Evolutionary conservation across 2,888 invertebrate genomes (phyloP), one percentile per base, ranked within the genome.

Genomic region (Argyresthia albistria): DNA sequence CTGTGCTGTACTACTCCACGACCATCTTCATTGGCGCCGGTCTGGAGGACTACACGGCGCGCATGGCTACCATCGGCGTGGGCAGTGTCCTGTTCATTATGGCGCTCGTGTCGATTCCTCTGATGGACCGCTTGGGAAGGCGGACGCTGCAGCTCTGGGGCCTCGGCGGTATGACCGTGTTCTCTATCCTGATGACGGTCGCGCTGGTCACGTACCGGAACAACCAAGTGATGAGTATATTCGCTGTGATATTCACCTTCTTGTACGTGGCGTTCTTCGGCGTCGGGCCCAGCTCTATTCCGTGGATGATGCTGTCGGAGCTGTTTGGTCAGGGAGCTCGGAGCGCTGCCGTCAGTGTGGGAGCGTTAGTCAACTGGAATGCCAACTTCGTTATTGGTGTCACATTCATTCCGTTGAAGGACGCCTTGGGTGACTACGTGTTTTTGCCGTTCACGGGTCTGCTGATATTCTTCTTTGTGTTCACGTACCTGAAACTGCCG

Each of bases 81-180:
- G 93, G 93, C 42, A 90, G 90, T 51, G 91, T 93, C 55, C 89
- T 93, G 82, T 91, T 93, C 42, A 72, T 90, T 50, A 93, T 93
- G 93, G 93, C 93, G 4, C 70, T 93, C n/a, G 90, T 93, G 7
- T 92, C 93, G 8, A 91, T 93, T 56, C 92, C 92, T n/a, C 69
- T 93, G 59, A 93, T 93, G 91, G 93, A 93, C 68, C 83, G 91
- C 14, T 83, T 91, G 45, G 93, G 93, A 10, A 79, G 93, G 56
- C 87, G 93, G 51, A 92, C 92, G 0, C 78, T 93, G 49, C 93
- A 93, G 69, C 81, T 93, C 35, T 88, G 88, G 51, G 93, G 93
- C 48, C 89, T 93, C 1, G 91, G 88, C 6, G 93, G 93, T 50
- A 93, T 93, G 93, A 90, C 92, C 53, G 77, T 93, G 49, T 92